Evolutionary conservation across 1,140 invertebrate species (phyloP), one percentile per base, ranked within the genome.

Genomic region (Pogonomyrmex barbatus): DNA sequence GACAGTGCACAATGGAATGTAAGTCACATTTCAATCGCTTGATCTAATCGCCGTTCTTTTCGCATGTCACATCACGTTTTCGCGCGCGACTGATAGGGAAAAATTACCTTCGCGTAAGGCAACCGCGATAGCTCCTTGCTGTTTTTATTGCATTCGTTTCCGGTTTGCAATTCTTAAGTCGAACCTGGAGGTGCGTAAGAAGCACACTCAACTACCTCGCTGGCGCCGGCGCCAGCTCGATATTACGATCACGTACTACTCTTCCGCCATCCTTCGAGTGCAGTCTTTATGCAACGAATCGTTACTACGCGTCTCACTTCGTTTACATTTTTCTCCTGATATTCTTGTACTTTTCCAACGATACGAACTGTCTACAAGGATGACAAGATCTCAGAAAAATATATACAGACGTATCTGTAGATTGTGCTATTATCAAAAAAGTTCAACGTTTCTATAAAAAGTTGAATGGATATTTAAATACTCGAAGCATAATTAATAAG

Each of bases 231-330:
- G 17, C 42, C n/a, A 36, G 8, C 79, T 83, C 54, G 68, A 83
- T 83, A 83, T 83, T 83, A 83, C 68, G 79, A 83, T 83, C 79
- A 83, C 79, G 79, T 83, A 83, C 68, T 45, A 39, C 42, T 62
- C 42, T 60, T 73, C 68, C 68, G 42, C 79, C 70, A 75, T 83
- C 33, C 68, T 83, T 83, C 79, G 68, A 75, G 42, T 75, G 54
- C 79, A 83, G 79, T 75, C 79, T 83, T 83, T 83, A 83, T 83
- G 68, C 79, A 83, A 62, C 68, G 79, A 75, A 60, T 60, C 79
- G 68, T 83, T 83, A 83, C 79, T 52, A 30, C 42, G 68, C 68
- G 68, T 60, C 56, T 83, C 42, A 56, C 54, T 73, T 60, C 67
- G 79, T 75, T 83, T 82, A 82, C 79, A 73, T 82, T 68, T 82